Base-by-base conservation (phyloP, 2,797 vertebrate species). In the Poeciliopsis turneri region DNA sequence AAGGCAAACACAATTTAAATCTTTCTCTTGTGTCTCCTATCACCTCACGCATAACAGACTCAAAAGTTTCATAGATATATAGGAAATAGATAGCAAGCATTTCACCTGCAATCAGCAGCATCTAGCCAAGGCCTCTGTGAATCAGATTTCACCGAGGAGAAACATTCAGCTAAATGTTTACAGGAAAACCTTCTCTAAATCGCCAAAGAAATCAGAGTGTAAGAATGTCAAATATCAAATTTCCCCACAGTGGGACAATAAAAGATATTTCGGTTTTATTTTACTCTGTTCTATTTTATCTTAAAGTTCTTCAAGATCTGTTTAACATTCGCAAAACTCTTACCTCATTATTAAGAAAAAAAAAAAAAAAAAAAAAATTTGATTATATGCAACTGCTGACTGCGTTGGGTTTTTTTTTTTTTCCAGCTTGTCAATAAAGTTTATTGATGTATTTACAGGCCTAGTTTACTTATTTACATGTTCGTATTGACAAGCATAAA, bases 151-250 rank as follows among this genome's bases (percentile, higher is more conserved):
- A 41, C 36, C 4, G 57, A 59, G 28, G 33, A 39, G 36, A 78
- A 66, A 88, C 78, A 86, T 84, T 76, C 79, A 76, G 33, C 81
- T 82, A 75, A 85, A 73, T 81, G 28, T 76, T 82, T 76, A 79
- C 64, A 45, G 51, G n/a, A 88, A 80, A 80, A 13, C 45, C 36
- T 28, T 28, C 61, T 74, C 2, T 25, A 43, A 55, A 43, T 2
- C 72, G 28, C 53, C n/a, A 41, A 57, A 74, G 41, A 41, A 13
- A 43, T 25, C 72, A 74, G 20, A 55, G 20, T 16, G 23, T 57
- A n/a, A 66, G 61, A 66, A 36, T 36, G 18, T 66, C 33, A 66
- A 66, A 61, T 61, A 33, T 36, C 2, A 4, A 55, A 55, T 55
- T 55, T n/a, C 23, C 23, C 23, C 51, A n/a, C 23, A 11, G 51